Evolutionary conservation across 2,888 invertebrate species (phyloP).

Genomic region (Euspilapteryx auroguttella): DNA sequence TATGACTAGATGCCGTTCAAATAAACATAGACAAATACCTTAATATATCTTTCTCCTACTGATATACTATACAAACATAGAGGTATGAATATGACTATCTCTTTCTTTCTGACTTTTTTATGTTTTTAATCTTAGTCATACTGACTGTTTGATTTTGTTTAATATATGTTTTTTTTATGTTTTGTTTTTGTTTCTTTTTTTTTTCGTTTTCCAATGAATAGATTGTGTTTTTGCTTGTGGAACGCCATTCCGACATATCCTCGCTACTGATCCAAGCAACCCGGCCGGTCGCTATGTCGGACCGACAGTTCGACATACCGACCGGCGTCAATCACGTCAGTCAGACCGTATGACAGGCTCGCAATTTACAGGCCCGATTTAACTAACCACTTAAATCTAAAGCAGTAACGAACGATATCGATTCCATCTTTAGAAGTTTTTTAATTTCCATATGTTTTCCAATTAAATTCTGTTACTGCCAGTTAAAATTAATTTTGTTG

Average conservation of each 20-base stretch:
- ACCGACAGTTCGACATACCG: conserved; percentile 18
- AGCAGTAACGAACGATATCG: conserved; percentile 34
- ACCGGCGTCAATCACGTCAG: conserved; percentile 18
- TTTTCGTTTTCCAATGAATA: conserved; percentile 34
- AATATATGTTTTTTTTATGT: conserved; percentile 10
- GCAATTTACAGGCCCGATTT: too few relatives aligned
- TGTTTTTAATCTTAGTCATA: conserved; percentile 39
- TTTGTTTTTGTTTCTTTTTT: conserved; percentile 13
- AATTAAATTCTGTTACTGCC: conserved; percentile 55
- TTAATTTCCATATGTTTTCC: conserved; percentile 21
- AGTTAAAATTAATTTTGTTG: too few relatives aligned
- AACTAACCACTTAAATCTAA: too few relatives aligned
- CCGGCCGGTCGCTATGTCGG: too few relatives aligned
- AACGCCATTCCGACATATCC: conserved; percentile 48
- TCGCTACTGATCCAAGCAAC: conserved; percentile 44
- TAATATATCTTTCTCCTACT: conserved; percentile 8
- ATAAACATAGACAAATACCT: conserved; percentile 14
- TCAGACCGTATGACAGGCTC: conserved; percentile 12
- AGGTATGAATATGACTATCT: conserved; percentile 53
- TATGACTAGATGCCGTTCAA: conserved; percentile 32
- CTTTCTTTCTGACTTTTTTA: conserved; percentile 49
- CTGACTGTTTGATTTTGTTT: conserved; percentile 57
- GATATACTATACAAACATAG: conserved; percentile 30
- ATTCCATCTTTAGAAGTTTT: conserved; percentile 14
- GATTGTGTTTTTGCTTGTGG: conserved; percentile 52